A percentile compares a stretch with the other conserved stretches of the same genome.
These are phyloP conservation scores for Scaptomyza polygonia DNA, from an alignment of 2,888 invertebrate species.

Conservation along the genomic window DNA sequence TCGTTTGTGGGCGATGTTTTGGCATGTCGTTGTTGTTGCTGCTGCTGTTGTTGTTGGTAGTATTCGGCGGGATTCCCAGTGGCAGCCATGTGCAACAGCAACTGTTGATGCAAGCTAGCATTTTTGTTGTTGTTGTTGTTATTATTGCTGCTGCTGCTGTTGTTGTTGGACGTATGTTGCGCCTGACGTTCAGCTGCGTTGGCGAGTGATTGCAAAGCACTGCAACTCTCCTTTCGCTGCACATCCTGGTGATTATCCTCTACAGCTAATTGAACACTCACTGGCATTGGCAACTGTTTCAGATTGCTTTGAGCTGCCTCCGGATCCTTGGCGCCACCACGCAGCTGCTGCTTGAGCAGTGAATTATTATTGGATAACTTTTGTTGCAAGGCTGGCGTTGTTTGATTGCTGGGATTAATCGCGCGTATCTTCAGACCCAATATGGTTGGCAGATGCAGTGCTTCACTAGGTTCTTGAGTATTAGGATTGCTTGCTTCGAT, in stretches of 20 bases:
- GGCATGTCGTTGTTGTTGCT: conserved; percentile 36
- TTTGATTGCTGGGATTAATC: conserved; percentile 54
- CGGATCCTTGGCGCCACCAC: conserved; percentile 76
- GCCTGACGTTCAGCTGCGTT: conserved; percentile 79
- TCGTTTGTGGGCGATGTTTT: conserved; percentile 65
- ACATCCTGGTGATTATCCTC: conserved; percentile 45
- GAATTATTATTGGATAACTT: conserved; percentile 68
- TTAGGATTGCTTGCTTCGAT: not conserved
- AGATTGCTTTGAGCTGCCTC: conserved; percentile 28
- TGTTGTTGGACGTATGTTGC: conserved; percentile 57
- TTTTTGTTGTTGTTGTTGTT: conserved; percentile 24
- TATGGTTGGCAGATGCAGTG: conserved; percentile 79
- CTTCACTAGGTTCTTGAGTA: conserved; percentile 38
- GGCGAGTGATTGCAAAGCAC: conserved; percentile 78
- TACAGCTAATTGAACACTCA: not conserved
- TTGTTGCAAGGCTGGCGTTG: conserved; percentile 21
- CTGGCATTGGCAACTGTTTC: conserved; percentile 18
- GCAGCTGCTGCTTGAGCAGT: conserved; percentile 82
- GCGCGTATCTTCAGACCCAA: conserved; percentile 80
- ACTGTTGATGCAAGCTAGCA: conserved; percentile 77
- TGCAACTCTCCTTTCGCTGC: conserved; percentile 52
- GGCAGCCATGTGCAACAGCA: conserved; percentile 82
- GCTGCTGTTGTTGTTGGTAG: conserved; percentile 68
- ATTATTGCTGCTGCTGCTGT: conserved; percentile 5
- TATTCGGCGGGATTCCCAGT: conserved; percentile 67